Conservation (phyloP, 2,113 vertebrate species). For the Cacatua alba region DNA sequence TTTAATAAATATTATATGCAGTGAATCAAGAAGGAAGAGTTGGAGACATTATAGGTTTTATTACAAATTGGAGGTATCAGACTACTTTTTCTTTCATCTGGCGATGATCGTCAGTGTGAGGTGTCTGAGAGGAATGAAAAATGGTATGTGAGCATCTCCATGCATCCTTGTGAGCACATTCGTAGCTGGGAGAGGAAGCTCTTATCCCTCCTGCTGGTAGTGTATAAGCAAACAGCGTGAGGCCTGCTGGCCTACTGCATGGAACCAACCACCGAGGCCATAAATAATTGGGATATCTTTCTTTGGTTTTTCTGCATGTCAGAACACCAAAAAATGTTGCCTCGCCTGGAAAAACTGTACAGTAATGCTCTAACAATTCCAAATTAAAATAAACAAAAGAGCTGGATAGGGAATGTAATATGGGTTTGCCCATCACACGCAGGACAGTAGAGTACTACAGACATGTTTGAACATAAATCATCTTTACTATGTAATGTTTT, state of each 20-base stretch:
- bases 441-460: not conserved
- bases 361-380: not conserved
- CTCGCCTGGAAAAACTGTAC: not conserved
- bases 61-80: not conserved
- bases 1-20: not conserved
- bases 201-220: not conserved
- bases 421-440: not conserved
- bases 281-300: not conserved
- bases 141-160: not conserved
- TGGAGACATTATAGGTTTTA: not conserved
- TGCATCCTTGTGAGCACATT: not conserved
- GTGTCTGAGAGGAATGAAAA: not conserved
- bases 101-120: not conserved
- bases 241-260: not conserved
- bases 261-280: not conserved
- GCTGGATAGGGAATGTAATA: not conserved
- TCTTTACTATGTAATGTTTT: not conserved
- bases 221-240: not conserved
- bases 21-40: not conserved
- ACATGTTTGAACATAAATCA: not conserved
- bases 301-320: not conserved
- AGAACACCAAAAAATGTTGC: not conserved
- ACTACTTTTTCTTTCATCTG: not conserved
- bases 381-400: not conserved
- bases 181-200: not conserved